Percentiles rank a stretch among this genome's conserved stretches.
Evolutionary conservation across 2,888 invertebrate species (phyloP).

Genomic region (Euproctis similis): DNA sequence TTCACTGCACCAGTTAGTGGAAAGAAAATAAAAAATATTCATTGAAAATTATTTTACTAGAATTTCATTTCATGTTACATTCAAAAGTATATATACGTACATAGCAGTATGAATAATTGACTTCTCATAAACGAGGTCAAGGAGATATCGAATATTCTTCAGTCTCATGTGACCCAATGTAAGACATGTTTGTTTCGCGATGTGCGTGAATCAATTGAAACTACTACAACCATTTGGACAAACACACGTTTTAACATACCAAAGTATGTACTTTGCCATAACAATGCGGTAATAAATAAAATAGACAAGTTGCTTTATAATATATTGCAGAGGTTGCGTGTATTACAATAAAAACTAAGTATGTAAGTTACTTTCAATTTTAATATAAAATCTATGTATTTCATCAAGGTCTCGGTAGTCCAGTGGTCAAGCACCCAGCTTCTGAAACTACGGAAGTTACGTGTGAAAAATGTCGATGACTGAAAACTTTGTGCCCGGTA

Average conservation of each 20-base stretch:
- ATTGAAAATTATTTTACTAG: background rate
- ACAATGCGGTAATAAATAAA: conserved; percentile 24
- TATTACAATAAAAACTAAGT: too few relatives aligned
- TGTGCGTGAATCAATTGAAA: conserved; percentile 14
- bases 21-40: too few relatives aligned
- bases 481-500: too few relatives aligned
- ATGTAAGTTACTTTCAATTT: too few relatives aligned
- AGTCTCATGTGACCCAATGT: conserved; percentile 14
- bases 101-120: background rate
- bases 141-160: conserved; percentile 12
- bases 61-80: background rate
- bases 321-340: too few relatives aligned
- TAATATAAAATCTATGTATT: too few relatives aligned
- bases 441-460: too few relatives aligned
- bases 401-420: too few relatives aligned
- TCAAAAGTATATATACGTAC: background rate
- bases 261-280: conserved; percentile 18
- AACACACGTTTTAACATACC: conserved; percentile 10
- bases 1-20: too few relatives aligned
- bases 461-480: too few relatives aligned
- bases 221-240: conserved; percentile 25
- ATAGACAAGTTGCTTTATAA: conserved; percentile 13
- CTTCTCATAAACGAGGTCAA: conserved; percentile 17
- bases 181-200: conserved; percentile 19
- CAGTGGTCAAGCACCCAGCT: too few relatives aligned